phyloP scores from a whole-genome alignment of 2,797 vertebrate genomes.

The Cephalopachus bancanus region DNA sequence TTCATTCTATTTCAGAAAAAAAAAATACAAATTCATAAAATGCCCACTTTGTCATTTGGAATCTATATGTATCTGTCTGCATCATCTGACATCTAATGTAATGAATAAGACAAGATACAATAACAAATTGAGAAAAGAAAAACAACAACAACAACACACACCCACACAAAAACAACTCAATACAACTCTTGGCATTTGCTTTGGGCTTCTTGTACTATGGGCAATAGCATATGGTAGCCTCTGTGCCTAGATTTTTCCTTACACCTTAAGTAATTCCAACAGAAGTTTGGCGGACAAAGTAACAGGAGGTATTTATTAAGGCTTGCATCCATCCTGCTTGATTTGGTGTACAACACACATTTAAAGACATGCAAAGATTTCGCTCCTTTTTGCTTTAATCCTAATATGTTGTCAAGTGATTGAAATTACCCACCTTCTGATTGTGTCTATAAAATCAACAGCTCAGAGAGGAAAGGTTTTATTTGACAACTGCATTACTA shows the following conservation, averaged over 20 bases:
- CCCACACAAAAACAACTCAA: neutral
- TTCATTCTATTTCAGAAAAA: conserved; percentile 66
- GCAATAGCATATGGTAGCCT: conserved; percentile 29
- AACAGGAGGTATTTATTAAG: conserved; percentile 1
- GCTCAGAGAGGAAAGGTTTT: conserved; percentile 29
- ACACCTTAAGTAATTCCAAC: conserved; percentile 45
- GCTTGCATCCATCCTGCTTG: neutral
- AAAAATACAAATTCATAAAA: conserved; percentile 67
- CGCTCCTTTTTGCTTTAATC: conserved; percentile 23
- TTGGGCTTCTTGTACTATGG: conserved; percentile 27
- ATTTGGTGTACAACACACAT: neutral
- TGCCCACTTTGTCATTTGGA: conserved; percentile 47
- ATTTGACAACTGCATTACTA: conserved; percentile 63
- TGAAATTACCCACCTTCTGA: conserved; percentile 49
- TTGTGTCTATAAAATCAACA: conserved; percentile 60
- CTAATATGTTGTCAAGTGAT: conserved; percentile 53
- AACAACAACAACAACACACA: too few relatives aligned
- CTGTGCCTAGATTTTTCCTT: conserved; percentile 8
- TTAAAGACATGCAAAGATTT: conserved; percentile 10
- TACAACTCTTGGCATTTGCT: conserved; percentile 49
- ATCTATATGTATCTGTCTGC: conserved; percentile 65
- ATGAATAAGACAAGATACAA: conserved; percentile 69
- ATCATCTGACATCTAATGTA: conserved; percentile 45
- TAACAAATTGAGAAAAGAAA: conserved; percentile 49
- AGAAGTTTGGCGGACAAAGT: conserved; percentile 50